phyloP scores from a whole-genome alignment of 2,797 vertebrate species.

The Galago senegalensis region DNA sequence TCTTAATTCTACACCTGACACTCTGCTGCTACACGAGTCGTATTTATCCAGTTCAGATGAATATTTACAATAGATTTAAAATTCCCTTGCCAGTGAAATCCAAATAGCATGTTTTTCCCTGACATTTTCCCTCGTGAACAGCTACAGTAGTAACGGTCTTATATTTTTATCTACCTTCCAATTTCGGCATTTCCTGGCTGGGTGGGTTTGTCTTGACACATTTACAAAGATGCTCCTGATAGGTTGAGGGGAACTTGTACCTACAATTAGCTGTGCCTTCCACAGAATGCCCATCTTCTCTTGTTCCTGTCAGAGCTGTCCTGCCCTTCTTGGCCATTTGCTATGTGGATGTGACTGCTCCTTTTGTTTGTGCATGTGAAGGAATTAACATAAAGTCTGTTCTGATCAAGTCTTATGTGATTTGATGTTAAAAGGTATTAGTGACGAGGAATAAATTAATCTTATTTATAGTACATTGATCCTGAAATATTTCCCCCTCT shows the following conservation, averaged over 20 bases:
- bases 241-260: conserved; percentile 17
- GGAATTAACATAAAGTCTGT: conserved; percentile 71
- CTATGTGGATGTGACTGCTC: conserved; percentile 68
- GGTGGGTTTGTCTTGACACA: conserved; percentile 4
- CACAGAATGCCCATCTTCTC: conserved; percentile 76
- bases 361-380: neutral
- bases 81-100: conserved; percentile 38
- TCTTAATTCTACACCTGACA: conserved; percentile 35
- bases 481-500: conserved; percentile 3
- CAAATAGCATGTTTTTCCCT: neutral
- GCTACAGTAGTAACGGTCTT: neutral
- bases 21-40: neutral
- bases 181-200: conserved; percentile 66
- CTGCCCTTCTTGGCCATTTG: conserved; percentile 67
- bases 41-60: conserved; percentile 52
- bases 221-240: conserved; percentile 56
- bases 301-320: conserved; percentile 70
- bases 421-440: conserved; percentile 81
- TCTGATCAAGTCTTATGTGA: conserved; percentile 76
- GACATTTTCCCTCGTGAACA: neutral
- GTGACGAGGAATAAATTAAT: conserved; percentile 73
- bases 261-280: conserved; percentile 39
- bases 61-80: conserved; percentile 63
- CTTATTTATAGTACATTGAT: conserved; percentile 71
- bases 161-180: conserved; percentile 41